Percentiles rank a stretch among this genome's conserved stretches.
Evolutionary conservation across 2,797 vertebrate species (phyloP).

Genomic region (Melanotaenia parkinsoni): DNA sequence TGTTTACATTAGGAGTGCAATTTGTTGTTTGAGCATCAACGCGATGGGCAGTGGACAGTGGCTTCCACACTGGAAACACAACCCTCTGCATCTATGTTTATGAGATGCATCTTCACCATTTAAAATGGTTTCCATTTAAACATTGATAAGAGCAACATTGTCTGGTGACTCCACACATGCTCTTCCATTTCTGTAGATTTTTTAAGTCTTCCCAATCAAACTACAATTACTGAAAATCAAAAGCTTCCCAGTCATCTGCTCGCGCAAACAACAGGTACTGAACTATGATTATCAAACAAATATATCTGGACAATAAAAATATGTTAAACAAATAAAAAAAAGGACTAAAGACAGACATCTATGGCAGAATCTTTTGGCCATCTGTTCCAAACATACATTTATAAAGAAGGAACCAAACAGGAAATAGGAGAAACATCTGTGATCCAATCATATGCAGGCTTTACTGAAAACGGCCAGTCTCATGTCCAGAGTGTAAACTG

Average conservation of each 20-base stretch:
- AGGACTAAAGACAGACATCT: slow-evolving; percentile 30
- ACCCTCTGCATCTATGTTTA: slow-evolving; percentile 13
- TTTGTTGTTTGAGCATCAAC: slow-evolving; percentile 49
- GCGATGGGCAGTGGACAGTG: slow-evolving; percentile 16
- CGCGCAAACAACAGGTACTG: slow-evolving; percentile 21
- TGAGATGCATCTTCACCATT: slow-evolving; percentile 21
- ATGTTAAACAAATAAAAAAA: slow-evolving; percentile 13
- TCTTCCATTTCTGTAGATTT: slow-evolving; percentile 19
- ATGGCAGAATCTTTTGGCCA: slow-evolving; percentile 45
- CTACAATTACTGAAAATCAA: slow-evolving; percentile 24
- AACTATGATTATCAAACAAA: slow-evolving; percentile 37
- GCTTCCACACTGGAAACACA: slow-evolving; percentile 27
- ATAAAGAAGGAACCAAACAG: slow-evolving; percentile 51
- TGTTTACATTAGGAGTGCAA: slow-evolving; percentile 58
- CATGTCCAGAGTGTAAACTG: slow-evolving; percentile 67
- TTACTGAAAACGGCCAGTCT: slow-evolving; percentile 70
- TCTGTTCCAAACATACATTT: slow-evolving; percentile 54
- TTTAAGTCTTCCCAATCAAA: slow-evolving; percentile 17
- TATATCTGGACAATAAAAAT: slow-evolving; percentile 20
- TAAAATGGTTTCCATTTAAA: slow-evolving; percentile 17
- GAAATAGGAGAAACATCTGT: slow-evolving; percentile 57
- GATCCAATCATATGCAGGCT: slow-evolving; percentile 56
- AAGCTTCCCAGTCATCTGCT: slow-evolving; percentile 34
- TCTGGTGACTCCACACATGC: slow-evolving; percentile 16
- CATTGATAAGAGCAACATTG: slow-evolving; percentile 30